phyloP scores from a whole-genome alignment of 2,797 vertebrate species.

The Ataeniobius toweri region DNA sequence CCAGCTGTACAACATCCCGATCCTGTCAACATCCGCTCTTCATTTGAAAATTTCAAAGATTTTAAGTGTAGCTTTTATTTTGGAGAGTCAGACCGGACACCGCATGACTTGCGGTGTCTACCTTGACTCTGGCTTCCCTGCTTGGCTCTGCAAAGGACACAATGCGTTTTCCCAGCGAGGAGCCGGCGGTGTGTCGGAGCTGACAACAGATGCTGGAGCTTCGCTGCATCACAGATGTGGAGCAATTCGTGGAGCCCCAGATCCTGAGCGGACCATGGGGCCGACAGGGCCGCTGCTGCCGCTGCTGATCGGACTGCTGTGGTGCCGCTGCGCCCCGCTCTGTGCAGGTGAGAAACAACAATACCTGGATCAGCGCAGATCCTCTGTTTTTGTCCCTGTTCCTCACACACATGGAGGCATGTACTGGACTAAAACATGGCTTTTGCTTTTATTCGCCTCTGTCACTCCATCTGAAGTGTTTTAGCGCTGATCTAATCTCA shows the following conservation, averaged over 20 bases:
- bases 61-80: conserved; percentile 32
- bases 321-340: conserved; percentile 56
- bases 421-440: not conserved
- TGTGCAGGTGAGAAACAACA: conserved; percentile 71
- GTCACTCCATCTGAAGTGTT: not conserved
- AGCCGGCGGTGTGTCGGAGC: conserved; percentile 6
- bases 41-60: not conserved
- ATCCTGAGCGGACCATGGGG: conserved; percentile 56
- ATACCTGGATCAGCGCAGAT: conserved; percentile 1
- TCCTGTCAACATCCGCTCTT: not conserved
- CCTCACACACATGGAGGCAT: rapidly evolving
- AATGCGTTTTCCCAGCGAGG: conserved; percentile 29
- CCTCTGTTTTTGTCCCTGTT: not conserved
- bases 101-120: rapidly evolving
- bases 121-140: conserved; percentile 20
- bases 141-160: conserved; percentile 49
- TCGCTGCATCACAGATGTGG: conserved; percentile 31
- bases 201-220: conserved; percentile 31
- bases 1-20: not conserved
- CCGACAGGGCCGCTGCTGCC: conserved; percentile 31
- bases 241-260: conserved; percentile 14
- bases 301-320: conserved; percentile 61
- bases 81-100: conserved; percentile 32
- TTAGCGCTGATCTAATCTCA: not conserved
- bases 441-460: not conserved